Conservation (phyloP, 2,888 invertebrate genomes). For the Augochlorella aurata region DNA sequence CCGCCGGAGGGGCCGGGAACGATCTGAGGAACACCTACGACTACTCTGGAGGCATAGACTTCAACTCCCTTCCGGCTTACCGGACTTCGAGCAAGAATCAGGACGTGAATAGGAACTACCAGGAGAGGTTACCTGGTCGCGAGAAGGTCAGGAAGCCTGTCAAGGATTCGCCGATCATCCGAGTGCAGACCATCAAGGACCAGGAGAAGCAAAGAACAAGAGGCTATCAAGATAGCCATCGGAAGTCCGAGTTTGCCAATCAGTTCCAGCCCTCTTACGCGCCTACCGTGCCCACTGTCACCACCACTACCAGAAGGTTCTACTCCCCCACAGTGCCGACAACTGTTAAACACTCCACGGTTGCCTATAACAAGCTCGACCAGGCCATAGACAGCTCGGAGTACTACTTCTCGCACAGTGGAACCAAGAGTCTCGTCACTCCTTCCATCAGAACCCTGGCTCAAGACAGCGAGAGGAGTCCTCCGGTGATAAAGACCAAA, state of each 20-base stretch:
- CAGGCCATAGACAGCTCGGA: slow-evolving; percentile 73
- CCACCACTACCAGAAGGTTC: slow-evolving; percentile 75
- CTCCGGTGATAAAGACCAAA: neutral
- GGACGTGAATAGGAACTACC: slow-evolving; percentile 45
- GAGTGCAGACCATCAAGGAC: slow-evolving; percentile 61
- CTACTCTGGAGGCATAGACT: slow-evolving; percentile 27
- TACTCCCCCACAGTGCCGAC: slow-evolving; percentile 78
- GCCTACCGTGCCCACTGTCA: slow-evolving; percentile 78
- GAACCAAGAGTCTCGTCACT: slow-evolving; percentile 43
- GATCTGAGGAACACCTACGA: slow-evolving; percentile 67
- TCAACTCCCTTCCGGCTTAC: slow-evolving; percentile 56
- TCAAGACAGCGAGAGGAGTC: neutral
- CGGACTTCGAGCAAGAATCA: slow-evolving; percentile 50
- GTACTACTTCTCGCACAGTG: slow-evolving; percentile 70
- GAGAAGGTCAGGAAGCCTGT: slow-evolving; percentile 56
- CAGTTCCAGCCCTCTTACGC: slow-evolving; percentile 75
- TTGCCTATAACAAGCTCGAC: slow-evolving; percentile 70
- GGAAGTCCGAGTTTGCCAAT: slow-evolving; percentile 52
- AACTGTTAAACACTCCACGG: slow-evolving; percentile 70
- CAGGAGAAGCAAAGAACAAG: neutral
- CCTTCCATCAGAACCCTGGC: slow-evolving; percentile 40
- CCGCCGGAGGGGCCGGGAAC: slow-evolving; percentile 53
- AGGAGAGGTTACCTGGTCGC: slow-evolving; percentile 58
- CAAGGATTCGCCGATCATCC: slow-evolving; percentile 68
- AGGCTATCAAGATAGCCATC: slow-evolving; percentile 22